Conservation (phyloP, 2,113 vertebrate genomes). For the Nothocercus julius region DNA sequence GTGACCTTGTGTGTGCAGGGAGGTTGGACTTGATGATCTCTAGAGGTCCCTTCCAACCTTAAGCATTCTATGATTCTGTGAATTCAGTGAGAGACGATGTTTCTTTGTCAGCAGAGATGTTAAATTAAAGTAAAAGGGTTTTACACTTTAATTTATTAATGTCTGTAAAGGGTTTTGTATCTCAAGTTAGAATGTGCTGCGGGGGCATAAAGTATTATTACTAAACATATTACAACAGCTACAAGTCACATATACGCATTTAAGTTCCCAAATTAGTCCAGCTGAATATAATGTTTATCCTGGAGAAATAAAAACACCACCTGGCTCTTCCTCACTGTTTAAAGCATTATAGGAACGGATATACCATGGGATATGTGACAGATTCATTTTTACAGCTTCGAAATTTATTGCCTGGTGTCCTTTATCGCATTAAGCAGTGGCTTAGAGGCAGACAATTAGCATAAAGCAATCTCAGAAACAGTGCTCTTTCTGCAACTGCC, state of each 20-base stretch:
- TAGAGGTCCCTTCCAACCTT: too few species aligned
- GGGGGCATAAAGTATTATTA: not conserved
- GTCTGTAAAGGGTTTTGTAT: not conserved
- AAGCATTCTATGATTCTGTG: too few species aligned
- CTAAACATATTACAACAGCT: not conserved
- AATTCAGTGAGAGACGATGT: not conserved
- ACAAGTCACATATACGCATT: not conserved
- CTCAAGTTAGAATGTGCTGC: not conserved
- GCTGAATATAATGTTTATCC: not conserved
- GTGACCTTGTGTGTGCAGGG: too few species aligned
- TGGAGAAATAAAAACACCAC: constrained; percentile 18
- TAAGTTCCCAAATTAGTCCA: not conserved
- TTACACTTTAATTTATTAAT: not conserved
- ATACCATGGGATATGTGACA: not conserved
- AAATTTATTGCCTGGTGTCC: not conserved
- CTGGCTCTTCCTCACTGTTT: not conserved
- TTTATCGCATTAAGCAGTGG: not conserved
- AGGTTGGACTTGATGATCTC: too few species aligned
- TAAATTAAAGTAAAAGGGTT: not conserved
- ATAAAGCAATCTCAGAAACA: not conserved
- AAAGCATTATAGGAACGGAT: not conserved
- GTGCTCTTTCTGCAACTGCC: not conserved
- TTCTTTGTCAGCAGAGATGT: not conserved
- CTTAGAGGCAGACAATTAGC: not conserved
- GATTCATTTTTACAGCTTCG: not conserved